Evolutionary conservation across 1,140 invertebrate genomes (phyloP), one percentile per base, ranked within the genome.

Genomic region (Homalodisca vitripennis): DNA sequence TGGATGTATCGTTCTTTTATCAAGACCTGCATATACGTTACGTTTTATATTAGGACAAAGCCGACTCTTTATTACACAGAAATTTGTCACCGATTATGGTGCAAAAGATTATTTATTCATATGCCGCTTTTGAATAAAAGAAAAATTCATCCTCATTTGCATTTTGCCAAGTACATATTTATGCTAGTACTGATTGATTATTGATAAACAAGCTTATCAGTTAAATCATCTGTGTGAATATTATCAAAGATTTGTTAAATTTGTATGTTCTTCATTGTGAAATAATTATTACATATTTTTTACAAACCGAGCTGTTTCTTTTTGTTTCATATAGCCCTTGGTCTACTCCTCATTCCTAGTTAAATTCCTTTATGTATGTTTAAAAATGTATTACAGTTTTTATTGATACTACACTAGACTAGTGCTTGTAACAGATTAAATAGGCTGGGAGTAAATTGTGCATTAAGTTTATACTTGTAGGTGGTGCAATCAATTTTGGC

Each of bases 281-380:
- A 66, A 66, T 66, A 66, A 66, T 66, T 66, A 66, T 66, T 66
- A 66, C 63, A 66, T 66, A 66, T 66, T 66, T 66, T 66, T 66
- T 66, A 66, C 63, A 66, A 66, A 66, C 55, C 27, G 55, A 60
- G n/a, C n/a, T n/a, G n/a, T n/a, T n/a, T n/a, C n/a, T n/a, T n/a
- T n/a, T n/a, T n/a, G n/a, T n/a, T n/a, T n/a, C n/a, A n/a, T n/a
- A n/a, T n/a, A n/a, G n/a, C n/a, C n/a, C n/a, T n/a, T n/a, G n/a
- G n/a, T n/a, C n/a, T n/a, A n/a, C n/a, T n/a, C n/a, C n/a, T n/a
- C n/a, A n/a, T n/a, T n/a, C n/a, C n/a, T n/a, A n/a, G n/a, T n/a
- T n/a, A n/a, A n/a, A n/a, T n/a, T n/a, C n/a, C n/a, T n/a, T n/a
- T n/a, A n/a, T n/a, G n/a, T n/a, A n/a, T n/a, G n/a, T n/a, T n/a